Percentiles rank a stretch among this genome's conserved stretches.
phyloP scores from a whole-genome alignment of 2,888 invertebrate genomes.

The Eueremaeus valkanovi region DNA sequence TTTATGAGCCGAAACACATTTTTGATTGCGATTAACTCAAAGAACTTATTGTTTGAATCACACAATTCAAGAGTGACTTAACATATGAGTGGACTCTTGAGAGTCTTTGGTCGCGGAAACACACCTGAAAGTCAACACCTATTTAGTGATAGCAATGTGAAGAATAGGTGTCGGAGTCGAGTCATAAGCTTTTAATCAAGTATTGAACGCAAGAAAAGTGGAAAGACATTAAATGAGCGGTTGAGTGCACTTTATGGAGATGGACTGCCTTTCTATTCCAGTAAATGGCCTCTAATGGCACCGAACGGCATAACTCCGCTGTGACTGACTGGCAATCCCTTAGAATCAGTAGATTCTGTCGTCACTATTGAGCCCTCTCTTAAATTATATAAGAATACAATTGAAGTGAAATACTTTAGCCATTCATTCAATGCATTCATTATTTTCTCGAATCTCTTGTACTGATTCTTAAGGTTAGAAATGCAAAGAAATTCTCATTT shows the following conservation, averaged over 20 bases:
- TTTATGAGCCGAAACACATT: slow-evolving; percentile 12
- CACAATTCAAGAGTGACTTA: neutral
- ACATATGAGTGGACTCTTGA: slow-evolving; percentile 12
- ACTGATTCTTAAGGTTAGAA: too few relatives aligned
- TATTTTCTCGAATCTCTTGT: too few relatives aligned
- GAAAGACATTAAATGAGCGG: slow-evolving; percentile 9
- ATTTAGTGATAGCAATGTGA: neutral
- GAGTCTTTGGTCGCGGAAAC: neutral
- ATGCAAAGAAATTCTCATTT: too few relatives aligned
- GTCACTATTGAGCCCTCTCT: slow-evolving; percentile 18
- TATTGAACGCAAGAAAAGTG: slow-evolving; percentile 6
- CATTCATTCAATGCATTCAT: slow-evolving; percentile 5
- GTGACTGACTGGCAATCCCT: neutral
- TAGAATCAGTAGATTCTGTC: slow-evolving; percentile 18
- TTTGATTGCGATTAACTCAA: neutral
- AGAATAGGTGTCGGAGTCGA: neutral
- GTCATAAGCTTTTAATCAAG: slow-evolving; percentile 17
- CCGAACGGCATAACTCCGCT: neutral
- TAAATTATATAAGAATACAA: slow-evolving; percentile 19
- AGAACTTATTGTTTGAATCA: slow-evolving; percentile 12
- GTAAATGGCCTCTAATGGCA: slow-evolving; percentile 28
- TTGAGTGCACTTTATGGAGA: slow-evolving; percentile 25
- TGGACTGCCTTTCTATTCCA: neutral
- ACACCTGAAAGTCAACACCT: slow-evolving; percentile 6
- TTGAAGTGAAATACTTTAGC: neutral